Base-by-base conservation (phyloP, 1,140 invertebrate genomes). In the Brachystomella parvula region DNA sequence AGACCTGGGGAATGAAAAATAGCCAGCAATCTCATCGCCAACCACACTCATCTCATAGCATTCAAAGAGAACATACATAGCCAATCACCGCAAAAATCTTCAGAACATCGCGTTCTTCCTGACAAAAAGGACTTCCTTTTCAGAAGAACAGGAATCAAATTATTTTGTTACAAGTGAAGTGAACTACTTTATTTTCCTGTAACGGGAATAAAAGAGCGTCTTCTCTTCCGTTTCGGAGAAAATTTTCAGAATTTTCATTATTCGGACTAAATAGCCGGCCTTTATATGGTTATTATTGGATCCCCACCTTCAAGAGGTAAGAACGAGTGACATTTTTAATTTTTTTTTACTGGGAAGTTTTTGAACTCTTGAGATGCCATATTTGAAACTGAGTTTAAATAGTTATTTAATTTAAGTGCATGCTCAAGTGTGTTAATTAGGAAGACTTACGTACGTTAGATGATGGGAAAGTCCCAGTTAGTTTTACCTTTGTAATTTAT, bases 271-370 rank as follows among this genome's bases (percentile, higher is more conserved):
- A n/a, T n/a, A n/a, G n/a, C n/a, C 49, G 49, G 49, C 9, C 9
- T n/a, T 24, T 53, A 53, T 24, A 53, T 53, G 49, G 49, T 53
- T 53, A 24, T 53, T 17, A 53, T 53, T 53, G 49, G 49, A 53
- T 53, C 49, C 12, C 49, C 9, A 53, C 49, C 49, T 6, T 24
- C 39, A 9, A 44, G 12, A 53, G 49, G 49, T 53, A 53, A 53
- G 21, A 9, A 15, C 49, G 12, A 6, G 12, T 6, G 6, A 39
- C 35, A 9, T 39, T 39, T 39, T 39, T 39, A 39, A 39, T 39
- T 39, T 39, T 6, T 6, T 39, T 19, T 39, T 39, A 19, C 19
- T 6, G 19, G 6, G 35, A 39, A 19, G 35, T 6, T 39, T 39
- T 39, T n/a, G n/a, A 39, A 19, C 35, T 17, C 24, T 12, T 12